Base-by-base conservation (phyloP, 2,888 invertebrate species). In the Meteorus cinctellus region DNA sequence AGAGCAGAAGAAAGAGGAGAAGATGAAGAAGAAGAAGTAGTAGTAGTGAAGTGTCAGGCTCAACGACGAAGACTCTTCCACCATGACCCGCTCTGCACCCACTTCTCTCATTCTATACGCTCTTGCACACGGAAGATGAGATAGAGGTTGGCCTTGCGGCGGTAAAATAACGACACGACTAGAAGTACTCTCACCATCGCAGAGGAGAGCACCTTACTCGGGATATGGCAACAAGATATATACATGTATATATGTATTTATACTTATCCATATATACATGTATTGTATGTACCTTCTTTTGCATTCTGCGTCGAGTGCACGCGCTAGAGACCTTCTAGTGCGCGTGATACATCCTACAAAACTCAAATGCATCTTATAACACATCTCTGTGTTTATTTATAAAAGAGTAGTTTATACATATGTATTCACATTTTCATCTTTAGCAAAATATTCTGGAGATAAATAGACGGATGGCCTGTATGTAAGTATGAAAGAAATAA, bases 101-200 rank as follows among this genome's bases (percentile, higher is more conserved):
- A 62, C 63, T 72, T 72, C 77, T 72, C 72, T 76, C 67, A 45
- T 60, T 72, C 77, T 74, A 69, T 76, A 41, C 41, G 62, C 78
- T 78, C 78, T 80, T 55, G 55, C 55, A 55, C 81, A 77, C 75
- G 77, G 79, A 81, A 83, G 82, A 84, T 82, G 84, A 86, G 84
- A 86, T 84, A 84, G 84, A 84, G 84, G 81, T 83, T 82, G 82
- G 86, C 86, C 86, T 86, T 81, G 85, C 85, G 86, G 87, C 86
- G 84, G 82, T 86, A 83, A 86, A 87, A 86, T 86, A 87, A 87
- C 86, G 86, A 87, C 86, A 84, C 84, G 84, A 83, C 81, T 83
- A 78, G 82, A 48, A 84, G 85, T 82, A 81, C 82, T 81, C 81
- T 78, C 73, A 77, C 51, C 74, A 55, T 51, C 60, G 63, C 62